These are phyloP conservation scores for Chymomyza caudatula DNA, from an alignment of 2,888 invertebrate genomes.

Conservation along the genomic window DNA sequence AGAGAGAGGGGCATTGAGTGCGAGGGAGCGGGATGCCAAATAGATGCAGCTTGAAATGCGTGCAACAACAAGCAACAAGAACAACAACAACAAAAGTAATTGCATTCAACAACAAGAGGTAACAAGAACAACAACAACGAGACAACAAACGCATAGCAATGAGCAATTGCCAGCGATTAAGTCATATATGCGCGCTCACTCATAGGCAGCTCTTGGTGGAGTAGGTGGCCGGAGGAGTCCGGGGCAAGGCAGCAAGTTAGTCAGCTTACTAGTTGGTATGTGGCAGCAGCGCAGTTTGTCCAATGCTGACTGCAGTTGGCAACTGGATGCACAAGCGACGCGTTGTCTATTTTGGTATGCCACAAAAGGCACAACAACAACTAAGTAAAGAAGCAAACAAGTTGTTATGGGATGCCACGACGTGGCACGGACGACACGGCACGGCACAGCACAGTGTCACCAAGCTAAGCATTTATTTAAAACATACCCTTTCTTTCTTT, in stretches of 20 bases:
- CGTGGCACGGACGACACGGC: neutral
- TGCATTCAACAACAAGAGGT: slow-evolving; percentile 43
- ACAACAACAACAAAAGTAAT: slow-evolving; percentile 52
- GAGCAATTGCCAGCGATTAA: slow-evolving; percentile 66
- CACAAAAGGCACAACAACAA: slow-evolving; percentile 28
- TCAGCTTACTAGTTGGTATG: slow-evolving; percentile 20
- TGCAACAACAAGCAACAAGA: slow-evolving; percentile 10
- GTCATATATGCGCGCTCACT: slow-evolving; percentile 55
- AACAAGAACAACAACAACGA: slow-evolving; percentile 17
- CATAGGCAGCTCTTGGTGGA: slow-evolving; percentile 19
- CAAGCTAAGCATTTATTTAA: slow-evolving; percentile 10
- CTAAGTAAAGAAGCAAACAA: neutral
- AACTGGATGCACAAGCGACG: slow-evolving; percentile 9
- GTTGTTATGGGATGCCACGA: neutral
- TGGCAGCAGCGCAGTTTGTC: slow-evolving; percentile 16
- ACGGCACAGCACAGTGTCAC: slow-evolving; percentile 1
- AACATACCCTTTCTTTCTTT: slow-evolving; percentile 16
- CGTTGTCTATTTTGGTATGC: slow-evolving; percentile 43
- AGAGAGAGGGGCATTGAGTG: slow-evolving; percentile 20
- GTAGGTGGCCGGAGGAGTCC: neutral
- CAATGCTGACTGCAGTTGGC: slow-evolving; percentile 11
- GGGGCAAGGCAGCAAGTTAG: neutral
- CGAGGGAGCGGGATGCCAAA: neutral
- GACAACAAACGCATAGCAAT: slow-evolving; percentile 41
- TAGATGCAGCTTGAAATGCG: neutral